Percentiles rank a stretch among this genome's conserved stretches.
These are phyloP conservation scores for Egretta garzetta DNA, from an alignment of 2,113 vertebrate species.

Conservation along the genomic window DNA sequence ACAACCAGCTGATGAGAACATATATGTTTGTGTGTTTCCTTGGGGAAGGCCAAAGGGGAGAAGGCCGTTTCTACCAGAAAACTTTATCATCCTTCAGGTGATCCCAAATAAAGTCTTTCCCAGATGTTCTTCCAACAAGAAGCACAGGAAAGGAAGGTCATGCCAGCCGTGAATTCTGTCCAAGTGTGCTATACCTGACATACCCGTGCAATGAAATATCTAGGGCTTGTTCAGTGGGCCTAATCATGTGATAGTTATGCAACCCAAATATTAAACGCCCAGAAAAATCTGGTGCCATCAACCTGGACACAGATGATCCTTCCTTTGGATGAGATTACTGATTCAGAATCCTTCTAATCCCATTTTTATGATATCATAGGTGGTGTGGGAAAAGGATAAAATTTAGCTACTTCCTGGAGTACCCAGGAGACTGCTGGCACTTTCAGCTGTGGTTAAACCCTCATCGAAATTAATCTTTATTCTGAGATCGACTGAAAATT, in stretches of 20 bases:
- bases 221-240: not conserved
- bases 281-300: not conserved
- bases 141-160: not conserved
- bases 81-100: not conserved
- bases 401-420: not conserved
- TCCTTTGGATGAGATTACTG: not conserved
- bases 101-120: not conserved
- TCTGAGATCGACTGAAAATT: not conserved
- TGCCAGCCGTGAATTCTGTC: not conserved
- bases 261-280: not conserved
- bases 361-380: not conserved
- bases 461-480: not conserved
- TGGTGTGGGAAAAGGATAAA: not conserved
- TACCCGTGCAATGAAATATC: not conserved
- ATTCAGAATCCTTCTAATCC: not conserved
- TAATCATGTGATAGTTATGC: not conserved
- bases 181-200: not conserved
- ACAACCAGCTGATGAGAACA: not conserved
- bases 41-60: not conserved
- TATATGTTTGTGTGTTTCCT: not conserved
- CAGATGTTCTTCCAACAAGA: not conserved
- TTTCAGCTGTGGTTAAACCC: not conserved
- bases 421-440: not conserved
- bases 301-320: not conserved
- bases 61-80: not conserved